These are phyloP conservation scores for Limonius californicus DNA, from an alignment of 1,140 invertebrate genomes.

Conservation along the genomic window DNA sequence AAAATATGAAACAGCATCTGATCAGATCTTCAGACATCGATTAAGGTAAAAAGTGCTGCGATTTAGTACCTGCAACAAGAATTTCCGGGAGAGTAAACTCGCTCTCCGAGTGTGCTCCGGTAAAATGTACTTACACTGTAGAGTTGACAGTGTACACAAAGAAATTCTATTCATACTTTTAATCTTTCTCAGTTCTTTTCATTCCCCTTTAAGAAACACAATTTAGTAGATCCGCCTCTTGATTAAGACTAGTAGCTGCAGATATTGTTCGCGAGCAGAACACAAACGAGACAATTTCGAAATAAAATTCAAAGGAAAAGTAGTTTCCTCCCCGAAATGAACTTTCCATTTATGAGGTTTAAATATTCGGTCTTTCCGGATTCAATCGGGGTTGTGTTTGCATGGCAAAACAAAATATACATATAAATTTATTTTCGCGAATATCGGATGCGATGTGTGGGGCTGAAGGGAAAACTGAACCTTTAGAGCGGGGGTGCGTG, in stretches of 20 bases:
- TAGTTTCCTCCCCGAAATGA: background rate
- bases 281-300: background rate
- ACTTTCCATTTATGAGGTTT: background rate
- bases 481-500: slow-evolving; percentile 2
- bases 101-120: too few relatives aligned
- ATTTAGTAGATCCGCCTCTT: slow-evolving; percentile 19
- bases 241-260: slow-evolving; percentile 19
- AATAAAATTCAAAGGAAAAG: background rate
- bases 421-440: slow-evolving; percentile 28
- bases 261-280: slow-evolving; percentile 5
- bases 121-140: too few relatives aligned
- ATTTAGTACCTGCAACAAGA: too few relatives aligned
- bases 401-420: slow-evolving; percentile 30
- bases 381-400: slow-evolving; percentile 28
- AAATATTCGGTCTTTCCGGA: background rate
- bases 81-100: too few relatives aligned
- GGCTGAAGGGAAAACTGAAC: slow-evolving; percentile 2
- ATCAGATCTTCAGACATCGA: background rate
- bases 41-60: too few relatives aligned
- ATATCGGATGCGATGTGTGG: slow-evolving; percentile 15
- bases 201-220: slow-evolving; percentile 13
- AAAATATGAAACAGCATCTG: too few relatives aligned
- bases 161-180: slow-evolving; percentile 17
- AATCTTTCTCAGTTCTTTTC: slow-evolving; percentile 22
- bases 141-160: too few relatives aligned